These are phyloP conservation scores for Notodromas monacha DNA, from an alignment of 2,888 invertebrate species.

Conservation along the genomic window DNA sequence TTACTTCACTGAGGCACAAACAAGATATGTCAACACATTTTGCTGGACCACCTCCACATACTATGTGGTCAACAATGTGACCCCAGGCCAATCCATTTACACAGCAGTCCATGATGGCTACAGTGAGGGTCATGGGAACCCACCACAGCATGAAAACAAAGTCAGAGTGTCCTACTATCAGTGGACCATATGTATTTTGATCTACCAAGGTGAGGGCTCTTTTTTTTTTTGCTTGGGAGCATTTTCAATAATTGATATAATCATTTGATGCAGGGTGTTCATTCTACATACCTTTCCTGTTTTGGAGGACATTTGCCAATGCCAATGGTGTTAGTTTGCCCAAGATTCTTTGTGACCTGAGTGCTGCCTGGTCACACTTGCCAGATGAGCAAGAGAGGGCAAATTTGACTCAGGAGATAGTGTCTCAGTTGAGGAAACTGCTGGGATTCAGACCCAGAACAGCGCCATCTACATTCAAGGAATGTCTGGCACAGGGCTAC, in stretches of 20 bases:
- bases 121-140: constrained; percentile 9
- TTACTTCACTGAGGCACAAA: constrained; percentile 14
- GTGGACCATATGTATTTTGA: constrained; percentile 15
- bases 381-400: too few relatives aligned
- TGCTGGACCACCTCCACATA: constrained; percentile 16
- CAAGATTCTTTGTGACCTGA: too few relatives aligned
- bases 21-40: constrained; percentile 14
- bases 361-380: too few relatives aligned
- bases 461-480: too few relatives aligned
- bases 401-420: too few relatives aligned
- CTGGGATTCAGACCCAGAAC: too few relatives aligned
- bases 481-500: too few relatives aligned
- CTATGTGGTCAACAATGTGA: constrained; percentile 14
- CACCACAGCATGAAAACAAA: constrained; percentile 8
- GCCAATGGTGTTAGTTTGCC: constrained; percentile 13
- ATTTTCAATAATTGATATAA: too few relatives aligned
- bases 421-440: too few relatives aligned
- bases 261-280: too few relatives aligned
- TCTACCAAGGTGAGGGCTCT: constrained; percentile 16
- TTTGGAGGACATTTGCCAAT: constrained; percentile 15
- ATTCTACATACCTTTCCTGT: constrained; percentile 16
- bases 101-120: constrained; percentile 10
- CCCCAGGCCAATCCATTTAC: too few relatives aligned
- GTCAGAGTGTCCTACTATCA: constrained; percentile 14
- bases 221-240: too few relatives aligned